phyloP scores from a whole-genome alignment of 1,140 invertebrate species.

The Cotesia typhae region DNA sequence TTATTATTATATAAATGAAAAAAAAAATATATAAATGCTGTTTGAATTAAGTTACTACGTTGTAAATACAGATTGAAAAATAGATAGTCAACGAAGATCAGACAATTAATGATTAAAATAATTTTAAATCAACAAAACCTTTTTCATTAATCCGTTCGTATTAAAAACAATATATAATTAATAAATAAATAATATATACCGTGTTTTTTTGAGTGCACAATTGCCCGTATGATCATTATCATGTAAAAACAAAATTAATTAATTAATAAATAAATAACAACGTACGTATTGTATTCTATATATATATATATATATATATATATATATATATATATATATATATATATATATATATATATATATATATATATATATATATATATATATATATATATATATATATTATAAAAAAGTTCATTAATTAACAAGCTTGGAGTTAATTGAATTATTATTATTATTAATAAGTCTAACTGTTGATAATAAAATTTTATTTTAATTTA shows the following conservation, averaged over 20 bases:
- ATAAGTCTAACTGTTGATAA: too few species aligned
- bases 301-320: neutral
- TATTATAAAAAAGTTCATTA: neutral
- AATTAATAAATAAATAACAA: too few species aligned
- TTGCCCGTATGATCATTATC: slow-evolving; percentile 26
- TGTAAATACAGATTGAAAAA: slow-evolving; percentile 47
- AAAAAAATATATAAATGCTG: slow-evolving; percentile 28
- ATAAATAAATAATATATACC: slow-evolving; percentile 21
- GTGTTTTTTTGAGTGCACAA: slow-evolving; percentile 52
- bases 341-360: neutral
- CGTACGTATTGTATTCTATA: neutral
- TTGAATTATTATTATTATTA: slow-evolving; percentile 1
- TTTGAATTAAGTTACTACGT: slow-evolving; percentile 49
- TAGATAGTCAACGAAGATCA: slow-evolving; percentile 30
- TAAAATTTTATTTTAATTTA: too few species aligned
- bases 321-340: neutral
- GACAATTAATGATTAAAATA: neutral
- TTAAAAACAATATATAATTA: slow-evolving; percentile 12
- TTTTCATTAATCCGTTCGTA: too few species aligned
- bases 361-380: neutral
- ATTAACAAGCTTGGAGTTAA: neutral
- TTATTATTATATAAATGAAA: slow-evolving; percentile 8
- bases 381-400: neutral
- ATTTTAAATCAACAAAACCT: slow-evolving; percentile 4
- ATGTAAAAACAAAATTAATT: too few species aligned